Evolutionary conservation across 2,888 invertebrate species (phyloP).

Genomic region (Drosophila anomelani): DNA sequence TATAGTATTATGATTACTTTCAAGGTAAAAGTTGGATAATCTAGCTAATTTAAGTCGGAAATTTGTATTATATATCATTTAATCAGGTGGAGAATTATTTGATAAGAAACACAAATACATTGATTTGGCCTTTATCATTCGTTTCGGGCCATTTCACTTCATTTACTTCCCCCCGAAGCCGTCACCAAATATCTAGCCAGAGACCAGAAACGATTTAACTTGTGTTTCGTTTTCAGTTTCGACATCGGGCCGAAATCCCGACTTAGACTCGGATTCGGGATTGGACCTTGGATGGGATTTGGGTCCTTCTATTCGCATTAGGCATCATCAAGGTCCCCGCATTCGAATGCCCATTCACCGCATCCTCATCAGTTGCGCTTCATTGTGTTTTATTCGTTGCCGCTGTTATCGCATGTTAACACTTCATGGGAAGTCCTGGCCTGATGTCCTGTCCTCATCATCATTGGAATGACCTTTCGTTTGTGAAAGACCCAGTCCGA

Average conservation of each 20-base stretch:
- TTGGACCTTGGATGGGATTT: constrained; percentile 25
- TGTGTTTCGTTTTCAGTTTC: constrained; percentile 22
- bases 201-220: constrained; percentile 31
- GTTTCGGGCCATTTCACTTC: constrained; percentile 76
- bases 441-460: constrained; percentile 53
- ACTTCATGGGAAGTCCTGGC: constrained; percentile 75
- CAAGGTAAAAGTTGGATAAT: background rate
- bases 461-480: constrained; percentile 74
- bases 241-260: background rate
- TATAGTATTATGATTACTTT: background rate
- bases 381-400: constrained; percentile 68
- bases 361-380: constrained; percentile 70
- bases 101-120: constrained; percentile 44
- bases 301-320: constrained; percentile 50
- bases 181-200: constrained; percentile 19
- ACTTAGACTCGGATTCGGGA: constrained; percentile 3
- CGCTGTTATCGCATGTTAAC: constrained; percentile 76
- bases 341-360: constrained; percentile 39
- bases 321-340: constrained; percentile 44
- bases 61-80: background rate
- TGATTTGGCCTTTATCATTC: constrained; percentile 71
- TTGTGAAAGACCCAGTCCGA: constrained; percentile 4
- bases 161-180: constrained; percentile 56
- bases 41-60: background rate
- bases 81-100: constrained; percentile 3